These are phyloP conservation scores for Melozone crissalis DNA, from an alignment of 2,113 vertebrate species.

Conservation along the genomic window DNA sequence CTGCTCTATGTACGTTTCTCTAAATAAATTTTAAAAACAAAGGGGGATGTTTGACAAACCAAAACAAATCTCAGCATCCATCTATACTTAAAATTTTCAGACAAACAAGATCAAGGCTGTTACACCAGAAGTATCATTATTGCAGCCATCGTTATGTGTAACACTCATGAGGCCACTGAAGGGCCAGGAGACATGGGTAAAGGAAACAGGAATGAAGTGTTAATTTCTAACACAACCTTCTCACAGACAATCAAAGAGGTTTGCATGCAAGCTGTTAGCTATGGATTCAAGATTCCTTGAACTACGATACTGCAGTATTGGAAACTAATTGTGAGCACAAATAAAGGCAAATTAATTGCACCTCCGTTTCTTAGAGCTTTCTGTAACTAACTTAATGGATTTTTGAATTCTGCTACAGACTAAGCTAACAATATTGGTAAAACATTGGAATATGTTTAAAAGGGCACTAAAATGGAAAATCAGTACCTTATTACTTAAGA, in stretches of 20 bases:
- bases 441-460: background rate
- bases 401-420: background rate
- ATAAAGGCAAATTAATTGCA: background rate
- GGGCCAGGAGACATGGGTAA: background rate
- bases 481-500: background rate
- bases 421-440: background rate
- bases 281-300: background rate
- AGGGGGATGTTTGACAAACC: rapidly evolving
- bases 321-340: background rate
- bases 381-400: background rate
- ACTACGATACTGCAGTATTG: background rate
- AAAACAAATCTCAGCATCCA: background rate
- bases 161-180: background rate
- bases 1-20: slow-evolving; percentile 92
- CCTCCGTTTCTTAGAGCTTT: background rate
- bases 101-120: background rate
- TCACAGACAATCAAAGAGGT: background rate
- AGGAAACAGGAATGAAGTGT: background rate
- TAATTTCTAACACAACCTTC: background rate
- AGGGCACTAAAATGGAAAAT: background rate
- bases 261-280: background rate
- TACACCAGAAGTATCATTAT: background rate
- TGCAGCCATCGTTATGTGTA: rapidly evolving
- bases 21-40: slow-evolving; percentile 41
- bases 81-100: background rate